phyloP scores from a whole-genome alignment of 1,140 invertebrate species.

The Anoplolepis gracilipes region DNA sequence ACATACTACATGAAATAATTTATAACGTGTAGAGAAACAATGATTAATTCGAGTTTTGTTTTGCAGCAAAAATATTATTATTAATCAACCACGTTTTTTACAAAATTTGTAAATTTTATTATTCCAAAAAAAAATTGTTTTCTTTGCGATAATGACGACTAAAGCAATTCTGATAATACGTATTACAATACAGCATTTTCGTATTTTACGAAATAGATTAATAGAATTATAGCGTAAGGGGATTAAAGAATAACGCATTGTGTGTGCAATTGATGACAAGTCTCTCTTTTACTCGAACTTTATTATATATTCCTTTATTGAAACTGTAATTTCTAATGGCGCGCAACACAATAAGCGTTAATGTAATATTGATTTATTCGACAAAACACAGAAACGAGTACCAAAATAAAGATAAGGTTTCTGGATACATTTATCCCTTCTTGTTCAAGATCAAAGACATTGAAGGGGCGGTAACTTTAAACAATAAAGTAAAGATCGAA shows the following conservation, averaged over 20 bases:
- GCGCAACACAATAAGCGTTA: background rate
- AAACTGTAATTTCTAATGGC: background rate
- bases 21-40: background rate
- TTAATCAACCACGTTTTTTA: background rate
- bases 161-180: background rate
- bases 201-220: background rate
- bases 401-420: background rate
- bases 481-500: background rate
- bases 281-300: background rate
- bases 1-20: background rate
- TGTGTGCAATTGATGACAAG: background rate
- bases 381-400: background rate
- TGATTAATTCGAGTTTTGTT: background rate
- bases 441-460: slow-evolving; percentile 12
- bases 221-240: background rate
- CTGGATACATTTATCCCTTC: background rate
- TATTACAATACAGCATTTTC: background rate
- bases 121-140: background rate
- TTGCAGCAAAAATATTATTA: too few relatives aligned
- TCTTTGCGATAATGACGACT: background rate
- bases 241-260: background rate
- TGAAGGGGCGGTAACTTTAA: slow-evolving; percentile 4
- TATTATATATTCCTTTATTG: background rate
- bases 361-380: background rate
- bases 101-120: background rate